Evolutionary conservation across 2,797 vertebrate species (phyloP).

Genomic region (Rhynchonycteris naso): DNA sequence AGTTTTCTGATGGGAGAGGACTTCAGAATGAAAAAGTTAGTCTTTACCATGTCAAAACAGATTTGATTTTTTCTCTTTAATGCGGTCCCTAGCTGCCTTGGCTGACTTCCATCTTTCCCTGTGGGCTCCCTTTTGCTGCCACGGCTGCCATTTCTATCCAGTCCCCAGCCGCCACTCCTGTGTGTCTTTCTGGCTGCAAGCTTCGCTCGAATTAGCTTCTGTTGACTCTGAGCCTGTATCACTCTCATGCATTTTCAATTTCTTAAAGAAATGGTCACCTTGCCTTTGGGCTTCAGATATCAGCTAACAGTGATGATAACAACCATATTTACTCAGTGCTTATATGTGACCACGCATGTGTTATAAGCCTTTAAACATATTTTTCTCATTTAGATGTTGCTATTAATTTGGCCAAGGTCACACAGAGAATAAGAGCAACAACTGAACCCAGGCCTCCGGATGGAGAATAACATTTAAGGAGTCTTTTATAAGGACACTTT

Average conservation of each 20-base stretch:
- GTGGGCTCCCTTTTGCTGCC: not conserved
- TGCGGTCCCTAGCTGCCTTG: not conserved
- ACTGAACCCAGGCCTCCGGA: not conserved
- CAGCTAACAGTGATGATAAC: not conserved
- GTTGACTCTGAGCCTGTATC: not conserved
- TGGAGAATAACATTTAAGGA: not conserved
- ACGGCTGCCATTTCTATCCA: not conserved
- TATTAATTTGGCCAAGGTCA: not conserved
- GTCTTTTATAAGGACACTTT: not conserved
- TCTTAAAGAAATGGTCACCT: not conserved
- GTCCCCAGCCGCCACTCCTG: not conserved
- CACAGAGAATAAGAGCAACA: not conserved
- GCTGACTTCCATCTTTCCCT: not conserved
- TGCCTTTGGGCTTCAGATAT: not conserved
- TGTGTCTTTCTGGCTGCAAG: not conserved
- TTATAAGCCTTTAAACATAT: not conserved
- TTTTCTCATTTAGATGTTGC: not conserved
- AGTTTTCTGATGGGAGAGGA: conserved; percentile 20
- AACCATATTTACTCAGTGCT: not conserved
- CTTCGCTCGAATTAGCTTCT: not conserved
- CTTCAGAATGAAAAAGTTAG: not conserved
- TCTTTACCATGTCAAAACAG: not conserved
- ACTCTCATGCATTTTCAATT: not conserved
- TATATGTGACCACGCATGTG: not conserved
- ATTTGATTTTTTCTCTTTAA: not conserved